Conservation (phyloP, 2,888 invertebrate genomes). For the Hedychridium roseum region DNA sequence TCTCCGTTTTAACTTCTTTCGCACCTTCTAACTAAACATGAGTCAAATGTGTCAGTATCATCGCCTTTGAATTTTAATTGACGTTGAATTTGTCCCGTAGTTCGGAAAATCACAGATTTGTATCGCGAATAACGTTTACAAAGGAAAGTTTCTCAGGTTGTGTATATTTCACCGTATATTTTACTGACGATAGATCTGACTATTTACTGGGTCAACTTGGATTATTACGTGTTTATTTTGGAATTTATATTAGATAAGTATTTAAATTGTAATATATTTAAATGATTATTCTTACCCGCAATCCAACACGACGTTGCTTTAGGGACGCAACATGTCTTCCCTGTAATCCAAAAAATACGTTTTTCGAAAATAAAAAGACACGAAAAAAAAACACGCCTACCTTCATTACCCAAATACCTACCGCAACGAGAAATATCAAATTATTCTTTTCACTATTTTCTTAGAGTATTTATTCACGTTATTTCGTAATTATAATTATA, state of each 20-base stretch:
- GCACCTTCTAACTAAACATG: too few species aligned
- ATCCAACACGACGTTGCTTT: conserved; percentile 3
- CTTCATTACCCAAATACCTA: too few species aligned
- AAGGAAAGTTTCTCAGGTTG: conserved; percentile 27
- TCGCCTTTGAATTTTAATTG: too few species aligned
- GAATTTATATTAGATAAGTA: conserved; percentile 28
- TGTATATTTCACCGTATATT: conserved; percentile 6
- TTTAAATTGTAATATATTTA: conserved; percentile 18
- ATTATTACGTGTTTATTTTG: background rate
- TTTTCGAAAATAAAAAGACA: conserved; percentile 35
- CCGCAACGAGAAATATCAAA: too few species aligned
- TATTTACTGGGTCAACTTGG: background rate
- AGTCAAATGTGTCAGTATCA: conserved; percentile 33
- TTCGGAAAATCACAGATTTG: conserved; percentile 9
- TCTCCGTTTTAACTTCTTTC: too few species aligned
- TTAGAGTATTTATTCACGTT: too few species aligned
- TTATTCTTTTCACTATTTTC: too few species aligned
- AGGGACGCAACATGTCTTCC: conserved; percentile 19
- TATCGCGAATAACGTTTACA: conserved; percentile 19
- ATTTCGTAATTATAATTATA: too few species aligned
- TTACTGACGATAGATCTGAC: conserved; percentile 8
- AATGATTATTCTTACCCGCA: background rate
- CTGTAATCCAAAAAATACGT: conserved; percentile 24
- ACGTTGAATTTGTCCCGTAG: too few species aligned
- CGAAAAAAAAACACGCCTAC: too few species aligned